Evolutionary conservation across 2,113 vertebrate genomes (phyloP), one percentile per base, ranked within the genome.

Genomic region (Etheostoma cragini): DNA sequence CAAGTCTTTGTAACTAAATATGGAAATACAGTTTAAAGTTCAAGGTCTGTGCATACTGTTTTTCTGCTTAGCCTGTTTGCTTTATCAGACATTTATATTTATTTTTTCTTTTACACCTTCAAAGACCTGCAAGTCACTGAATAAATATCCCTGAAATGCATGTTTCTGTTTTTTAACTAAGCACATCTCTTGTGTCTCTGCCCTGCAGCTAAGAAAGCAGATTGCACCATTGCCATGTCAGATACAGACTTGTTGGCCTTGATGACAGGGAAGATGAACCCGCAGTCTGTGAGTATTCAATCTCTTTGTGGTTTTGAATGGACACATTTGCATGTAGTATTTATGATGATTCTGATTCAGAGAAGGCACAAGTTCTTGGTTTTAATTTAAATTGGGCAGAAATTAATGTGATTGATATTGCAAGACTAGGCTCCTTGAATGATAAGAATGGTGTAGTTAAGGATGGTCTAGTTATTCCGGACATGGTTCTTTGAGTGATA

Each of bases 241-340:
- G 97, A 98, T 22, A 30, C 94, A 0, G 98, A 98, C 81, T 82
- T 99, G 78, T 80, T 98, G 82, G 95, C 95, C 49, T 80, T 99
- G 85, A 97, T 98, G 97, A 98, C 97, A 6, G 97, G 97, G 56
- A 97, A 98, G 93, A 97, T 98, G 93, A 99, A 98, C 87, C 97
- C 97, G 76, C 98, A 99, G 93, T 97, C 96, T 35, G 97, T 98
- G 91, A 97, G 97, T 96, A 57, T 16, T 72, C 17, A 21, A 3
- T 54, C 5, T 4, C 22, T 8, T 14, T 57, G 38, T 1, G 6
- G 16, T 49, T 49, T 19, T 33, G 21, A 52, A 16, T 16, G 21
- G 17, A 26, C 17, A 26, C 0, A 0, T 21, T 15, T 42, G n/a
- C 42, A 3, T 22, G 13, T 22, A 13, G n/a, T 26, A 35, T 24